Percentiles rank a stretch among this genome's conserved stretches.
Evolutionary conservation across 2,888 invertebrate genomes (phyloP).

Genomic region (Asteroscopus sphinx): DNA sequence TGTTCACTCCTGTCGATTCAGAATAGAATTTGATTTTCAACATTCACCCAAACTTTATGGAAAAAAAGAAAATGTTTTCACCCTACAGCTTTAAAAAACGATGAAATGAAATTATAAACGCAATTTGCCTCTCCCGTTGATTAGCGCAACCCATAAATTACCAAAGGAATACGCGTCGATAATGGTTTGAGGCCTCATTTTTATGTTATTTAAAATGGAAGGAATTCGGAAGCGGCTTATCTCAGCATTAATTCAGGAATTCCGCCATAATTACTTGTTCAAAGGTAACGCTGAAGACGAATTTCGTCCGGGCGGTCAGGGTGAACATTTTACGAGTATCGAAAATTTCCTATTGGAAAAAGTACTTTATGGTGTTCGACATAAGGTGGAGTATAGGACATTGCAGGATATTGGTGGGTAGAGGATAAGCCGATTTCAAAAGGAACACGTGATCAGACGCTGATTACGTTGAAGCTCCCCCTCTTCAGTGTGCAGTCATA

Average conservation of each 20-base stretch:
- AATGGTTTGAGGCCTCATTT: slow-evolving; percentile 62
- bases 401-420: slow-evolving; percentile 62
- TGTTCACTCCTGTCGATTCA: slow-evolving; percentile 56
- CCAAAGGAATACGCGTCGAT: slow-evolving; percentile 65
- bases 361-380: slow-evolving; percentile 54
- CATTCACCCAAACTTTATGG: slow-evolving; percentile 44
- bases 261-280: slow-evolving; percentile 86
- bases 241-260: slow-evolving; percentile 85
- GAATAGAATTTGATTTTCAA: slow-evolving; percentile 53
- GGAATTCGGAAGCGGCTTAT: slow-evolving; percentile 75
- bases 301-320: slow-evolving; percentile 69
- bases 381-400: slow-evolving; percentile 64
- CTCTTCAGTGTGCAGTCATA: slow-evolving; percentile 78
- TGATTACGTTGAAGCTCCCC: slow-evolving; percentile 78
- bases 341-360: slow-evolving; percentile 54
- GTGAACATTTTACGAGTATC: slow-evolving; percentile 66
- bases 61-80: slow-evolving; percentile 32
- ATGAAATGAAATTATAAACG: slow-evolving; percentile 52
- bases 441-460: slow-evolving; percentile 87
- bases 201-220: slow-evolving; percentile 55
- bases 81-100: slow-evolving; percentile 37
- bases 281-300: slow-evolving; percentile 81
- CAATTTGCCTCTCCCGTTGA: slow-evolving; percentile 55
- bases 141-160: slow-evolving; percentile 66
- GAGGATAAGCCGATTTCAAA: slow-evolving; percentile 86